phyloP scores from a whole-genome alignment of 2,888 invertebrate genomes.

The Drosophila bunnanda region DNA sequence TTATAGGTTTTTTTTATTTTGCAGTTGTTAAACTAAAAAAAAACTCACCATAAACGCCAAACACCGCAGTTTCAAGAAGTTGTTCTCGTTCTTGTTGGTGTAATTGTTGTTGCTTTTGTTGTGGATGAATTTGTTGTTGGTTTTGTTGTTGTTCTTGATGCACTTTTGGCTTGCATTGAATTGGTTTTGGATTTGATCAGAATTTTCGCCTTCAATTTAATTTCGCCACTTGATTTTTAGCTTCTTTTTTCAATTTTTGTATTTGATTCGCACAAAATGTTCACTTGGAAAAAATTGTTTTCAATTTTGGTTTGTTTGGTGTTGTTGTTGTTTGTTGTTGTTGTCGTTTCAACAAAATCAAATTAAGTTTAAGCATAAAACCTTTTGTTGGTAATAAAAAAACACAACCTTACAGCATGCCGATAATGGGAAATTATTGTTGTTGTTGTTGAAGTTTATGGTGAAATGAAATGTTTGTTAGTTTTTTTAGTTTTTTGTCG shows the following conservation, averaged over 20 bases:
- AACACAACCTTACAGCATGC: slow-evolving; percentile 43
- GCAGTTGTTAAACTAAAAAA: neutral
- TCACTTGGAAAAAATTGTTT: slow-evolving; percentile 47
- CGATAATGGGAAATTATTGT: slow-evolving; percentile 3
- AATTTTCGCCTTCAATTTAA: slow-evolving; percentile 22
- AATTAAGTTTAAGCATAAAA: slow-evolving; percentile 24
- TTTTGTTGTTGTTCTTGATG: slow-evolving; percentile 28
- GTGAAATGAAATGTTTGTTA: slow-evolving; percentile 15
- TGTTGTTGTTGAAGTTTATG: slow-evolving; percentile 3
- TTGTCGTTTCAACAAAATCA: slow-evolving; percentile 13
- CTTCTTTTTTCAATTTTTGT: neutral
- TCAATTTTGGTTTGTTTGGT: slow-evolving; percentile 15
- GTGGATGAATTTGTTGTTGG: slow-evolving; percentile 21
- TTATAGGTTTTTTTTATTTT: neutral
- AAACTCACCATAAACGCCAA: slow-evolving; percentile 74
- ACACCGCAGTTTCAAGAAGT: slow-evolving; percentile 78
- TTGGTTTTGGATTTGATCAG: slow-evolving; percentile 14
- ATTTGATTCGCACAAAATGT: slow-evolving; percentile 33
- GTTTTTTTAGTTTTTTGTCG: neutral
- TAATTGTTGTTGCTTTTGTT: slow-evolving; percentile 32
- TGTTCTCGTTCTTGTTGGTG: slow-evolving; percentile 40
- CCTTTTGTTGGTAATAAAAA: slow-evolving; percentile 23
- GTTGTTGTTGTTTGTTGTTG: slow-evolving; percentile 2
- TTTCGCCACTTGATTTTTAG: slow-evolving; percentile 7
- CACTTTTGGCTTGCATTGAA: slow-evolving; percentile 47